Percentiles rank a stretch among this genome's conserved stretches.
Conservation (phyloP, 2,113 vertebrate species). For the Diphyllodes magnificus region DNA sequence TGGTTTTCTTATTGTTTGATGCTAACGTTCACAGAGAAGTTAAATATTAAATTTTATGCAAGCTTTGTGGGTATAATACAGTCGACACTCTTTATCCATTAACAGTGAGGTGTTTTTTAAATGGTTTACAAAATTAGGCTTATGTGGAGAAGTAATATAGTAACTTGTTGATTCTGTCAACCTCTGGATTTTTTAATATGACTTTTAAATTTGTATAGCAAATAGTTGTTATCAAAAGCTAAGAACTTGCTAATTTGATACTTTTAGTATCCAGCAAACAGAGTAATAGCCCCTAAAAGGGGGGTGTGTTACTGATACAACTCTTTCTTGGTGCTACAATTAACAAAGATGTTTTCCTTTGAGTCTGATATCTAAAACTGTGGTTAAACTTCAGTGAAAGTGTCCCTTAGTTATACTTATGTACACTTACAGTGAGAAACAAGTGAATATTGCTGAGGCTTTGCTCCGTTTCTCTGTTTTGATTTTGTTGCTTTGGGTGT, state of each 20-base stretch:
- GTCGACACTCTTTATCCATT: neutral
- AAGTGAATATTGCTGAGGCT: neutral
- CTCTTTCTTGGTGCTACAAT: neutral
- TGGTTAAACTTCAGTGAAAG: neutral
- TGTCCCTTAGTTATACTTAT: neutral
- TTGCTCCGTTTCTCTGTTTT: neutral
- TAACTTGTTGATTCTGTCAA: neutral
- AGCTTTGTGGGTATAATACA: neutral
- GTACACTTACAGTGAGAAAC: neutral
- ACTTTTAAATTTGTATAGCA: neutral
- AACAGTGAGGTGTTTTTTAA: neutral
- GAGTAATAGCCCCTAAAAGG: neutral
- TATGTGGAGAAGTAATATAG: neutral
- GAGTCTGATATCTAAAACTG: neutral
- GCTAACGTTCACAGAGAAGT: neutral
- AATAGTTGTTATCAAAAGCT: neutral
- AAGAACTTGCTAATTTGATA: neutral
- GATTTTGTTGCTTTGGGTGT: neutral
- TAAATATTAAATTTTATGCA: neutral
- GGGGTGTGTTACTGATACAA: neutral
- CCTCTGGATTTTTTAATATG: neutral
- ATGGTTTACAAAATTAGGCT: neutral
- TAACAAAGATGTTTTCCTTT: neutral
- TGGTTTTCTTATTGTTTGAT: neutral
- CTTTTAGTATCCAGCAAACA: neutral